Base-by-base conservation (phyloP, 2,797 vertebrate species). In the Zonotrichia albicollis region DNA sequence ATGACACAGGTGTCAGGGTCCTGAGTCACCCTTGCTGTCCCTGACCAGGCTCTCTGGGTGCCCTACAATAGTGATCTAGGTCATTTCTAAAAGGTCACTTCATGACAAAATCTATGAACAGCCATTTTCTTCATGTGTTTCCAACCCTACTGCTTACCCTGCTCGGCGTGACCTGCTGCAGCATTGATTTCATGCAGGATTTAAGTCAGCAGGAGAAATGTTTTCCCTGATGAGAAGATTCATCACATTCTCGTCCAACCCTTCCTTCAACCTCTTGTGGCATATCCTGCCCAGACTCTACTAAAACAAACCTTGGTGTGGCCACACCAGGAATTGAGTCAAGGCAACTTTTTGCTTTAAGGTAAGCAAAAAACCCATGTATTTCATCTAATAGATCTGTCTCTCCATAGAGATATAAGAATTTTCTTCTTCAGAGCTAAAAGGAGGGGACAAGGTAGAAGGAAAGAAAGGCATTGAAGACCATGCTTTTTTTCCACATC, bases 401-500 rank as follows among this genome's bases (percentile, higher is more conserved):
- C 16, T 57, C 9, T 58, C 14, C 20, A 42, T 10, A 36, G 1
- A 4, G 1, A 9, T 48, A 6, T 15, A 73, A 5, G 15, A 45
- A 32, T 29, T 10, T 8, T 66, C 72, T 68, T 58, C 40, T 72
- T 30, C 23, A 70, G 22, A 62, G 6, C 7, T 70, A 26, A 87
- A 62, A 77, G 8, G 1, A 1, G 4, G 46, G 58, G 25, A 38
- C 13, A 78, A 66, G 5, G 2, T 2, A 66, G 7, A 2, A 60
- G 7, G 13, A 73, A 73, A 68, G 9, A 76, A 70, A 73, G 27
- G 4, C 21, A 51, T 58, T 76, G 42, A 71, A 70, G 27, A 30
- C 1, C 1, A 0, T 27, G 6, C 0, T 34, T 66, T 73, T 74
- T 48, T 64, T 15, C 19, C 25, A 79, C 1, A 1, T 66, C 30